Evolutionary conservation across 37 sponge, comb jelly and placozoan genomes (phyloP).

Genomic region (Crambe crambe): DNA sequence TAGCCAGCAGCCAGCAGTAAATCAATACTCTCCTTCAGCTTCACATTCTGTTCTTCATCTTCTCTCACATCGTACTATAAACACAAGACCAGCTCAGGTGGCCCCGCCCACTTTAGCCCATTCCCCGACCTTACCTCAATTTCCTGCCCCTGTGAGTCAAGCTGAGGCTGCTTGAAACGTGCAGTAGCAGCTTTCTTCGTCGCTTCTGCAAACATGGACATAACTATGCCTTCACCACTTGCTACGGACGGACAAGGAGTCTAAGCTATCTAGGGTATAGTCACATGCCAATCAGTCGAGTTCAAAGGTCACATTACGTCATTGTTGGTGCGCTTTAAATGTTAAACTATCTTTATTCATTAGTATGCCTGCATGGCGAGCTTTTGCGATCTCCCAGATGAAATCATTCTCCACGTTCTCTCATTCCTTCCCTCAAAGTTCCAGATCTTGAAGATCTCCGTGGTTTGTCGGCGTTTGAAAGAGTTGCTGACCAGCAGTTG

Average conservation of each 20-base stretch:
- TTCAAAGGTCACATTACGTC: conserved; percentile 13
- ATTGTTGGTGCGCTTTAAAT: conserved; percentile 21
- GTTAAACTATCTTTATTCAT: neutral
- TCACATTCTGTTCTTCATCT: conserved; percentile 96
- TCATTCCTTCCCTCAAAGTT: conserved; percentile 27
- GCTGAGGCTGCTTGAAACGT: conserved; percentile 70
- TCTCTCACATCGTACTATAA: conserved; percentile 86
- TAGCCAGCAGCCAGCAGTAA: conserved; percentile 97
- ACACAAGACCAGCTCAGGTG: neutral
- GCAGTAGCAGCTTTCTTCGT: conserved; percentile 65
- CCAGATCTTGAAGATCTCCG: conserved; percentile 3
- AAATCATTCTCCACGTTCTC: conserved; percentile 33
- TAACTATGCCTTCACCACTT: neutral
- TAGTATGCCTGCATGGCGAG: neutral
- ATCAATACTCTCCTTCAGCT: conserved; percentile 85
- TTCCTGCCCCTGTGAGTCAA: conserved; percentile 74
- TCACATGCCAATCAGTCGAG: neutral
- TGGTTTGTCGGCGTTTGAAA: conserved; percentile 26
- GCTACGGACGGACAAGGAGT: neutral
- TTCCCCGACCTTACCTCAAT: conserved; percentile 48
- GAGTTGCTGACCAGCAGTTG: conserved; percentile 19
- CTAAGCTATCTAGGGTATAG: neutral
- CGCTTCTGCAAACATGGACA: conserved; percentile 74
- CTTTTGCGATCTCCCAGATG: conserved; percentile 31
- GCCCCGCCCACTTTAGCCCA: neutral